Evolutionary conservation across 2,113 vertebrate genomes (phyloP).

Genomic region (Paramisgurnus dabryanus): DNA sequence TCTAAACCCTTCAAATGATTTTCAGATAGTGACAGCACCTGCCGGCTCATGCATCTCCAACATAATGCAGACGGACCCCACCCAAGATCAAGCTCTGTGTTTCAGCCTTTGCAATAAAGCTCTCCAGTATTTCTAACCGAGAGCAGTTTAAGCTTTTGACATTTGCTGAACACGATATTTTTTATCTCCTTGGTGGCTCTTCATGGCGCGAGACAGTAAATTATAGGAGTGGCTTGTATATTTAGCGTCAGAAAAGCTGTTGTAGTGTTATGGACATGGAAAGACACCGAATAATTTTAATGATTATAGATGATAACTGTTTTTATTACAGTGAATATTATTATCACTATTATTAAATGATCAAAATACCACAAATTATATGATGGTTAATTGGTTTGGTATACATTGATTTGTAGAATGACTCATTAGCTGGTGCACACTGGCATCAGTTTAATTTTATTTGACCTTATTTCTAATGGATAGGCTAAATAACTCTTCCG

Average conservation of each 20-base stretch:
- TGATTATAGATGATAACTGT: too few relatives aligned
- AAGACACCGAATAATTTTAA: background rate
- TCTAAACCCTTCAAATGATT: background rate
- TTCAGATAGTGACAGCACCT: constrained; percentile 63
- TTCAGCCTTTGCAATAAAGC: constrained; percentile 10
- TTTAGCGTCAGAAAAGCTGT: background rate
- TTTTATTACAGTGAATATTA: background rate
- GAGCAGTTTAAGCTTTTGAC: background rate
- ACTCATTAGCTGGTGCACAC: constrained; percentile 10
- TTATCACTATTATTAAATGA: background rate
- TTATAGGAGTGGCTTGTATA: background rate
- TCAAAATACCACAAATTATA: constrained; percentile 12
- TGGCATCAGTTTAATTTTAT: background rate
- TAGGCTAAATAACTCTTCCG: background rate
- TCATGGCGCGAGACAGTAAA: background rate
- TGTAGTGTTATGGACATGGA: background rate
- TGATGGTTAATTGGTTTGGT: background rate
- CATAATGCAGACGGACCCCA: constrained; percentile 83
- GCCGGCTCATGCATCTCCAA: constrained; percentile 68
- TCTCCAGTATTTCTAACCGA: constrained; percentile 4
- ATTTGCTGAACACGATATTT: background rate
- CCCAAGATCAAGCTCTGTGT: constrained; percentile 71
- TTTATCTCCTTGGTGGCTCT: background rate
- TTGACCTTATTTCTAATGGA: background rate
- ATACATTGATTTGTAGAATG: constrained; percentile 1